A percentile compares a stretch with the other conserved stretches of the same genome.
Evolutionary conservation across 2,113 vertebrate genomes (phyloP).

Genomic region (Microtus montanus): DNA sequence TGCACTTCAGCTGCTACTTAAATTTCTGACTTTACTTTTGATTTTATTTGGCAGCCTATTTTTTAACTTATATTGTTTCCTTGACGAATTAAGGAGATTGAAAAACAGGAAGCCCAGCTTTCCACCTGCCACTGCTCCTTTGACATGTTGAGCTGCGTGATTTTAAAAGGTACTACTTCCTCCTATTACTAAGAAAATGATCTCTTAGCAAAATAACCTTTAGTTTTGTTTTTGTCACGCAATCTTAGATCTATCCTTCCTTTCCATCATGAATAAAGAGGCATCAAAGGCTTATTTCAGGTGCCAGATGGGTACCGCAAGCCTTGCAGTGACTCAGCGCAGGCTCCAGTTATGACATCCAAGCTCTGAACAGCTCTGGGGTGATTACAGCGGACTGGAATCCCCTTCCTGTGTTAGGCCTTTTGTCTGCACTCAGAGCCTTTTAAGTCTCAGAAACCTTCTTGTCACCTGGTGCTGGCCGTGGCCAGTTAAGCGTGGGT

Average conservation of each 20-base stretch:
- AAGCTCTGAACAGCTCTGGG: neutral
- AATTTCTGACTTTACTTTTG: slow-evolving; percentile 28
- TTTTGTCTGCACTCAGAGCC: neutral
- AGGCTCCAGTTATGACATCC: neutral
- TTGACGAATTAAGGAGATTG: slow-evolving; percentile 38
- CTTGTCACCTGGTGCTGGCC: neutral
- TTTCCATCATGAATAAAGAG: slow-evolving; percentile 57
- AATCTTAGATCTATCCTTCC: neutral
- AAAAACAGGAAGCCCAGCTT: slow-evolving; percentile 26
- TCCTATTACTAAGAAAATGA: slow-evolving; percentile 40
- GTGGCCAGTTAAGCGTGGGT: neutral
- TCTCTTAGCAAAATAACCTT: slow-evolving; percentile 58
- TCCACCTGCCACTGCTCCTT: neutral
- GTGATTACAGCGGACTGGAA: neutral
- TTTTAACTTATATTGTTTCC: slow-evolving; percentile 28
- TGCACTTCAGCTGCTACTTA: neutral
- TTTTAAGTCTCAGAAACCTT: slow-evolving; percentile 3
- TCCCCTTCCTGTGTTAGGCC: neutral
- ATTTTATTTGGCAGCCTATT: neutral
- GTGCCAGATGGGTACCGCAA: slow-evolving; percentile 52
- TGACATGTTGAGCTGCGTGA: slow-evolving; percentile 49
- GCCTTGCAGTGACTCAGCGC: slow-evolving; percentile 1
- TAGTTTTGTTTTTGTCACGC: neutral
- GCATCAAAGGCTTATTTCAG: slow-evolving; percentile 62
- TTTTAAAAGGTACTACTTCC: slow-evolving; percentile 43